phyloP scores from a whole-genome alignment of 1,140 invertebrate genomes.

The Zaprionus lachaisei region DNA sequence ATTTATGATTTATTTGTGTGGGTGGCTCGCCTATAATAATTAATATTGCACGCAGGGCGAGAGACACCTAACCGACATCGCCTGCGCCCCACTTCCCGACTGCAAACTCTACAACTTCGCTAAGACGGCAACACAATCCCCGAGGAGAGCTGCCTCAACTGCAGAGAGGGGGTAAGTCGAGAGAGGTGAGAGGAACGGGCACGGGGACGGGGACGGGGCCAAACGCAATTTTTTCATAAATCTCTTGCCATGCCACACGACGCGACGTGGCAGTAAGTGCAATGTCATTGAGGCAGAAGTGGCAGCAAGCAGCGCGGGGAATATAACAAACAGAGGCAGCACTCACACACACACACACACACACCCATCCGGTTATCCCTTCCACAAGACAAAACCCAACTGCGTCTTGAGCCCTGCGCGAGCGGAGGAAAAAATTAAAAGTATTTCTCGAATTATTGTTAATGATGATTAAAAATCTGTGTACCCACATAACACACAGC shows the following conservation, averaged over 20 bases:
- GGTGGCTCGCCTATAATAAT: constrained; percentile 79
- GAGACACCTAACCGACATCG: constrained; percentile 29
- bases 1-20: constrained; percentile 82
- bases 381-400: constrained; percentile 19
- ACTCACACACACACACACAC: not conserved
- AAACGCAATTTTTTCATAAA: constrained; percentile 76
- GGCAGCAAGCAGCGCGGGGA: constrained; percentile 55
- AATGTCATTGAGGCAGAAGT: constrained; percentile 77
- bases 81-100: not conserved
- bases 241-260: constrained; percentile 53
- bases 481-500: constrained; percentile 63
- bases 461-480: constrained; percentile 84
- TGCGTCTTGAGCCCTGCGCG: constrained; percentile 55
- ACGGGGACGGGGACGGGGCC: not conserved
- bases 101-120: not conserved
- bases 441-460: constrained; percentile 84
- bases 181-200: not conserved
- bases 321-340: constrained; percentile 45
- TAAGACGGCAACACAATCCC: constrained; percentile 58
- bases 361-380: constrained; percentile 25
- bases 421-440: constrained; percentile 73
- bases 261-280: constrained; percentile 65
- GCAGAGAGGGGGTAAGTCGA: not conserved
- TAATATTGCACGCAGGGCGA: constrained; percentile 76
- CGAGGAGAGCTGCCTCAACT: constrained; percentile 4